Evolutionary conservation across 2,888 invertebrate genomes (phyloP), one percentile per base, ranked within the genome.

Genomic region (Eilema sororculum): DNA sequence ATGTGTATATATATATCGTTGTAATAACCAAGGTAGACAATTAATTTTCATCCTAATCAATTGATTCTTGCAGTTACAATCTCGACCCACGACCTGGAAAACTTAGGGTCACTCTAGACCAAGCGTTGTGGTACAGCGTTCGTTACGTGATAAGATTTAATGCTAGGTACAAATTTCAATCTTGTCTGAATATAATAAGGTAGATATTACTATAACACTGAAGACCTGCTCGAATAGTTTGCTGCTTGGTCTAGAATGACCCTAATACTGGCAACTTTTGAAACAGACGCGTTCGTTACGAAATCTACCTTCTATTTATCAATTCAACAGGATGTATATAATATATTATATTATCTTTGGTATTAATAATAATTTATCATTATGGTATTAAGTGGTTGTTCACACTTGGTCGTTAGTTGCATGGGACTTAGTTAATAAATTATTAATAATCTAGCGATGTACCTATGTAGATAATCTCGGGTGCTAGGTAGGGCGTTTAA

Each of bases 31-130:
- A 57, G 72, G 65, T 82, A 81, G 78, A 87, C 83, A 86, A 89
- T 90, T 90, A 91, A 90, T 91, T 88, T 86, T 82, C 84, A 86
- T 86, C 81, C 84, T 91, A 91, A 91, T 93, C 87, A 89, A 91
- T 90, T 87, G 86, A 89, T 87, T 89, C 82, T 86, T 80, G 90
- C 86, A 87, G 89, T 91, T 87, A 89, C 84, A 82, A 80, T 76
- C 73, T 81, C 88, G 89, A 90, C 90, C 92, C 86, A 68, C 86
- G 89, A 81, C 84, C 90, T 82, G 73, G 68, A 77, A 74, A 80
- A 75, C 75, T 37, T 12, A 37, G 33, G 33, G 33, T 37, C 12
- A 37, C 12, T 10, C 33, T 12, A 37, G 33, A 37, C 33, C 33
- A 37, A 37, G 33, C 33, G 30, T 6, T 33, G 8, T 1, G 30